These are phyloP conservation scores for Antrozous pallidus DNA, from an alignment of 2,797 vertebrate species.

Conservation along the genomic window DNA sequence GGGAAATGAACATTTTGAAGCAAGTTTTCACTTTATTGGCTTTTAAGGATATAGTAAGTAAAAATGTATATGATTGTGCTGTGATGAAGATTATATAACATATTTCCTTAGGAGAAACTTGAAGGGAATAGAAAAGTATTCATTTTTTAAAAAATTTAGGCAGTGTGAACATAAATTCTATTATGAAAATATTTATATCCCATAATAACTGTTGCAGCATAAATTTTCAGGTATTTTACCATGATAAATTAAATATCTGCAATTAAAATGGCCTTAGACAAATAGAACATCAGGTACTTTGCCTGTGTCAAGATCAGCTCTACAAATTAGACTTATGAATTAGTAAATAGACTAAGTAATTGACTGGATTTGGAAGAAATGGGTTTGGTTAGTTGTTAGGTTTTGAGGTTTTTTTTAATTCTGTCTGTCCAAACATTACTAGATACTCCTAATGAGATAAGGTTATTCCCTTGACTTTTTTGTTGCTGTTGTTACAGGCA, in stretches of 20 bases:
- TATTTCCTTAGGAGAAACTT: slow-evolving; percentile 31
- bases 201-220: neutral
- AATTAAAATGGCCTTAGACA: neutral
- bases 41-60: slow-evolving; percentile 47
- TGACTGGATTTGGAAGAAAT: slow-evolving; percentile 8
- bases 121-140: slow-evolving; percentile 5
- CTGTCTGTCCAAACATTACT: neutral
- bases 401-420: slow-evolving; percentile 37
- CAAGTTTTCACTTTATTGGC: slow-evolving; percentile 30
- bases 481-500: neutral
- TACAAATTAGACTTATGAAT: neutral
- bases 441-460: neutral
- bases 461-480: neutral
- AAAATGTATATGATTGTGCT: slow-evolving; percentile 5
- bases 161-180: neutral
- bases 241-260: neutral
- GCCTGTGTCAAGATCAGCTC: neutral
- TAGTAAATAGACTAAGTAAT: neutral
- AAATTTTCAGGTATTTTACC: slow-evolving; percentile 1
- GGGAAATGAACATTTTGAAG: slow-evolving; percentile 37
- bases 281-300: neutral
- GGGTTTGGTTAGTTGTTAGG: neutral
- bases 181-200: slow-evolving; percentile 28
- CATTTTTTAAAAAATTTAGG: slow-evolving; percentile 31
- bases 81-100: neutral